Evolutionary conservation across 92 coral and sea anemone genomes (phyloP).

Genomic region (Phenganax subtilis): DNA sequence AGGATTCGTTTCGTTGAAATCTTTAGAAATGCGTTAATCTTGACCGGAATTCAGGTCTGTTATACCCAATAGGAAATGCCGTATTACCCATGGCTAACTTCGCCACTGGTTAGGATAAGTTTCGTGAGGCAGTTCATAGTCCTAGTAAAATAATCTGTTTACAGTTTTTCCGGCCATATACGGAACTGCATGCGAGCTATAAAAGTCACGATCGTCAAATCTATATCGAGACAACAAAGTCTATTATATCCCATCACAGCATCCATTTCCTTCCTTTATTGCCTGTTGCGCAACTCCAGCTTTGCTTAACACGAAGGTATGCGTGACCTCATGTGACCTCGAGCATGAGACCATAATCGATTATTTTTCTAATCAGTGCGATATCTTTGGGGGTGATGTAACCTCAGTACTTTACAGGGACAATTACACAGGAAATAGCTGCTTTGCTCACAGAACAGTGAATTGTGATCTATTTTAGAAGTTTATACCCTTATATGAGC

Average conservation of each 20-base stretch:
- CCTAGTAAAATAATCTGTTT: no score
- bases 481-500: no score
- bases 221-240: not conserved
- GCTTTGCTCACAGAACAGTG: no score
- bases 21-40: no score
- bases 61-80: no score
- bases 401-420: not conserved
- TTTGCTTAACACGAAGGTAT: not conserved
- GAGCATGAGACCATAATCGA: not conserved
- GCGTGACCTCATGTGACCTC: not conserved
- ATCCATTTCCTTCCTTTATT: not conserved
- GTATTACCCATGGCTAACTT: no score
- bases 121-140: no score
- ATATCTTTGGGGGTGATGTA: conserved; percentile 2
- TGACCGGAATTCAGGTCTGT: no score
- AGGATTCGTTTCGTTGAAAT: no score
- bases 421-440: no score
- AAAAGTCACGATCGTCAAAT: not conserved
- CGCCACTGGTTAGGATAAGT: no score
- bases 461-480: no score
- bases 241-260: not conserved
- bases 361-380: not conserved
- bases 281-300: not conserved
- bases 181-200: not conserved
- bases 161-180: not conserved